A percentile compares a stretch with the other conserved stretches of the same genome.
These are phyloP conservation scores for Lottia scabra DNA, from an alignment of 2,888 invertebrate species.

Conservation along the genomic window DNA sequence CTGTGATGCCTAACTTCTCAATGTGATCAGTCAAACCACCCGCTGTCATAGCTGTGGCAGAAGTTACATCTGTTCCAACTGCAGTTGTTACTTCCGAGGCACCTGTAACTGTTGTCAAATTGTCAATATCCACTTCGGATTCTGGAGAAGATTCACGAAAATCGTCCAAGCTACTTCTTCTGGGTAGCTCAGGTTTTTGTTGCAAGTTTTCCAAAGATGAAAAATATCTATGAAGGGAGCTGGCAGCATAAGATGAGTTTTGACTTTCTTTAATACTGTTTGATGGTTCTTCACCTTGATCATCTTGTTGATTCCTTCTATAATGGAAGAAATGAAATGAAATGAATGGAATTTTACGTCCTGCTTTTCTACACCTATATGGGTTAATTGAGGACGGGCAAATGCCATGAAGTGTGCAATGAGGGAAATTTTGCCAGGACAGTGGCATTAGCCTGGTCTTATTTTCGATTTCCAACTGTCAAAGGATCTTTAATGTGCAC, in stretches of 20 bases:
- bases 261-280: constrained; percentile 36
- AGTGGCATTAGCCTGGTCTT: too few relatives aligned
- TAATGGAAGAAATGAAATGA: too few relatives aligned
- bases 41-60: constrained; percentile 41
- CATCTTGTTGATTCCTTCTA: constrained; percentile 45
- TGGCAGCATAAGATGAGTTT: constrained; percentile 37
- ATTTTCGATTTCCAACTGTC: too few relatives aligned
- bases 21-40: constrained; percentile 56
- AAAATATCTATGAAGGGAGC: constrained; percentile 52
- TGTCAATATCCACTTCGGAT: constrained; percentile 13
- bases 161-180: constrained; percentile 5
- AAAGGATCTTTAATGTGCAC: too few relatives aligned
- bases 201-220: constrained; percentile 46
- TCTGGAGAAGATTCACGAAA: not conserved
- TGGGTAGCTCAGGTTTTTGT: not conserved
- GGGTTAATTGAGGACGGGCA: too few relatives aligned
- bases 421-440: too few relatives aligned
- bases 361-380: too few relatives aligned
- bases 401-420: too few relatives aligned
- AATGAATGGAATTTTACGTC: too few relatives aligned
- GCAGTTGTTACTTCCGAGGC: constrained; percentile 39
- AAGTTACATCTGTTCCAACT: constrained; percentile 38
- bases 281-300: constrained; percentile 33
- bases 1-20: constrained; percentile 50
- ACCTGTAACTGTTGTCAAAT: constrained; percentile 16